A percentile compares a stretch with the other conserved stretches of the same genome.
These are phyloP conservation scores for Brachypteracias leptosomus DNA, from an alignment of 2,113 vertebrate species.

Conservation along the genomic window DNA sequence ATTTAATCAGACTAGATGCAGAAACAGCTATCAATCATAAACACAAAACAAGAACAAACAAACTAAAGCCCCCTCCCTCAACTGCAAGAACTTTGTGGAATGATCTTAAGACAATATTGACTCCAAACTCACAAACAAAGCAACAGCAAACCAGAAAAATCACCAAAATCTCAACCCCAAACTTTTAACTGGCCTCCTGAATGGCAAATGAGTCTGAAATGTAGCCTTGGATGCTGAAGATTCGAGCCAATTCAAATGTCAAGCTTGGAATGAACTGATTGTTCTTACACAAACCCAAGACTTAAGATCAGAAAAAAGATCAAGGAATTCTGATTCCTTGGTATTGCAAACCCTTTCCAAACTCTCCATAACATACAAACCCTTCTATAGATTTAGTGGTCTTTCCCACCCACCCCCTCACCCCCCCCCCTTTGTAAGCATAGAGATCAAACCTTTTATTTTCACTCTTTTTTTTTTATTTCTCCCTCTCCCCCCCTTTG, in stretches of 20 bases:
- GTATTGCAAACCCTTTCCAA: background rate
- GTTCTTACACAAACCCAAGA: background rate
- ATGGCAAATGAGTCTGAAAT: background rate
- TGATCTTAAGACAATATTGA: background rate
- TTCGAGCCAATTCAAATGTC: background rate
- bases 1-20: background rate
- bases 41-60: background rate
- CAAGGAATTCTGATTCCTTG: background rate
- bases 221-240: background rate
- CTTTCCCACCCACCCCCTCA: too few species aligned
- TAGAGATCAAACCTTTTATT: background rate
- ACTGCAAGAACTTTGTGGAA: background rate
- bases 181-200: background rate
- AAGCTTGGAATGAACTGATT: background rate
- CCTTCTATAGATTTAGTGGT: background rate
- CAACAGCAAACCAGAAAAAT: background rate
- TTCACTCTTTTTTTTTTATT: too few species aligned
- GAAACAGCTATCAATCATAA: background rate
- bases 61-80: background rate
- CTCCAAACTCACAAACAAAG: background rate
- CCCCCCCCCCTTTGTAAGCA: rapidly evolving
- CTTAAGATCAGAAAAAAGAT: background rate
- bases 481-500: too few species aligned
- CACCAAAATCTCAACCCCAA: background rate
- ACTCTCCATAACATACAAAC: background rate